Conservation (phyloP, 2,797 vertebrate species). For the Spheniscus humboldti region DNA sequence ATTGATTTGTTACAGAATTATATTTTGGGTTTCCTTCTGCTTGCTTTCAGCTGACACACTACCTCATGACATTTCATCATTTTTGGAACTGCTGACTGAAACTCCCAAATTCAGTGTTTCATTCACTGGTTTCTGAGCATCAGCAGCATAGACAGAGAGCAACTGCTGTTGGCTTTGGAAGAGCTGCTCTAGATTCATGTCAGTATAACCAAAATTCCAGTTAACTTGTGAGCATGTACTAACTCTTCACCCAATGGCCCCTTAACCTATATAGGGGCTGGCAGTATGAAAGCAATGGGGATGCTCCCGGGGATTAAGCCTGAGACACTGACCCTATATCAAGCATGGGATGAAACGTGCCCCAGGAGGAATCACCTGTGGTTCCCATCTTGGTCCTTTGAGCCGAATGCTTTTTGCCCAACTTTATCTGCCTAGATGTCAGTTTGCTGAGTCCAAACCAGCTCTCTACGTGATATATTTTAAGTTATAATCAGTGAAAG, state of each 20-base stretch:
- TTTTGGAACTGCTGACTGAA: background rate
- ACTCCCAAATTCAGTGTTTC: background rate
- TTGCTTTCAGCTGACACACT: background rate
- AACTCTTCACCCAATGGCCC: background rate
- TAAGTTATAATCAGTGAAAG: background rate
- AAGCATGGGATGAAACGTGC: background rate
- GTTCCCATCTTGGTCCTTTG: background rate
- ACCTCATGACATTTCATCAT: background rate
- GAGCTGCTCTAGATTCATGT: background rate
- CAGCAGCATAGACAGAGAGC: background rate
- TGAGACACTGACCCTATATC: background rate
- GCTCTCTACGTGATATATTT: background rate
- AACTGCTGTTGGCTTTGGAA: background rate
- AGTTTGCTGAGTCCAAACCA: background rate
- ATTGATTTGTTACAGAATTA: background rate
- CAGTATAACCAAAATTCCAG: background rate
- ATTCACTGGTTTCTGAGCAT: background rate
- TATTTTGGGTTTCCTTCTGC: background rate
- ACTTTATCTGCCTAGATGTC: background rate
- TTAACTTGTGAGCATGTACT: background rate
- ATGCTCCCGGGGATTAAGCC: background rate
- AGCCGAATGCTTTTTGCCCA: background rate
- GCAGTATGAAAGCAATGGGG: background rate
- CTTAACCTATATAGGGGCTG: background rate
- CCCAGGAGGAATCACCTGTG: background rate